These are phyloP conservation scores for Aphis gossypii DNA, from an alignment of 1,140 invertebrate species.

Conservation along the genomic window DNA sequence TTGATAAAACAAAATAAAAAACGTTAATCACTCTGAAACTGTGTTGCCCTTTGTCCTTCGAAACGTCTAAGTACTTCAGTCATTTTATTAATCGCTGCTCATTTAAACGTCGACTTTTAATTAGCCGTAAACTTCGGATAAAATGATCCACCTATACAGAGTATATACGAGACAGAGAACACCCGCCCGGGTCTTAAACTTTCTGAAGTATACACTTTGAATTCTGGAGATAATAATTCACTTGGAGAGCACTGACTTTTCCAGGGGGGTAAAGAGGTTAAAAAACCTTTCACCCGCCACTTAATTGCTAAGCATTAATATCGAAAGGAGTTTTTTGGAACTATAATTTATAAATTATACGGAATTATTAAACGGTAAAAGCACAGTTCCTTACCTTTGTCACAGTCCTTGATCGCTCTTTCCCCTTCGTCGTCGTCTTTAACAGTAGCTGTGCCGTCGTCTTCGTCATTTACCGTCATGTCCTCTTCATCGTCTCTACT, in stretches of 20 bases:
- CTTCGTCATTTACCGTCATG: not conserved
- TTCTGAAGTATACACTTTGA: conserved; percentile 51
- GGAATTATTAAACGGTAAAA: conserved; percentile 55
- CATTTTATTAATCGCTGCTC: conserved; percentile 53
- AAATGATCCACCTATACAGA: conserved; percentile 52
- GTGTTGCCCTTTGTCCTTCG: conserved; percentile 51
- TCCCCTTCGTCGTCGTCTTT: not conserved
- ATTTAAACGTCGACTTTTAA: conserved; percentile 58
- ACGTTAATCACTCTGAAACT: conserved; percentile 44
- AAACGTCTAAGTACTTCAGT: conserved; percentile 40
- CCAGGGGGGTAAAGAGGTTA: conserved; percentile 33
- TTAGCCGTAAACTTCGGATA: conserved; percentile 58
- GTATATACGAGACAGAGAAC: conserved; percentile 30
- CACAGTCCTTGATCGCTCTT: not conserved
- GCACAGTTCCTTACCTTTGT: conserved; percentile 48
- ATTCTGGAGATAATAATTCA: conserved; percentile 56
- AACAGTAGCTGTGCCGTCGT: not conserved
- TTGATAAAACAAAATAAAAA: conserved; percentile 48
- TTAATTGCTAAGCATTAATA: conserved; percentile 53
- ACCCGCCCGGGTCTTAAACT: conserved; percentile 15
- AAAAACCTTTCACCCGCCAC: conserved; percentile 48
- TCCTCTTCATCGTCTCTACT: conserved; percentile 17
- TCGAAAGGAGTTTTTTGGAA: conserved; percentile 46
- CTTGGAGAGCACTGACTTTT: conserved; percentile 7
- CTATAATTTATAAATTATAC: conserved; percentile 58